Conservation (phyloP, 2,113 vertebrate species). For the Recurvirostra avosetta region DNA sequence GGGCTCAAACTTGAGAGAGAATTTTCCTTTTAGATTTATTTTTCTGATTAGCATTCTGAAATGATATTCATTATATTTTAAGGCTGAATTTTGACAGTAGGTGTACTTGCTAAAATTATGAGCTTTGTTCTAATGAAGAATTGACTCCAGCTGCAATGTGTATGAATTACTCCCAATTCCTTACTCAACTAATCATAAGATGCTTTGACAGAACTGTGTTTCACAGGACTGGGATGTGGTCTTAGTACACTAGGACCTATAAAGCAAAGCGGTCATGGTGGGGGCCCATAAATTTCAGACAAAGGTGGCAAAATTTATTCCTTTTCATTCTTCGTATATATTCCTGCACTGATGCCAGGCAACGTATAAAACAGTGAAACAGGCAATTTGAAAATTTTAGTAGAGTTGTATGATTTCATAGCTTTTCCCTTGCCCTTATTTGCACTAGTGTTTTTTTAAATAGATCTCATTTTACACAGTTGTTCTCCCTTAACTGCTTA, state of each 20-base stretch:
- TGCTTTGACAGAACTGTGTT: conserved; percentile 18
- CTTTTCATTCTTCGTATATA: background rate
- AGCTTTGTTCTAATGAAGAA: conserved; percentile 17
- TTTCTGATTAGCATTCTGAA: background rate
- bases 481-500: background rate
- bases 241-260: background rate
- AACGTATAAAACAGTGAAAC: conserved; percentile 6
- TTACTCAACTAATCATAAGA: background rate
- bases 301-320: conserved; percentile 22
- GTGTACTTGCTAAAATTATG: background rate
- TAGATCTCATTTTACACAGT: background rate
- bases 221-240: background rate
- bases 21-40: background rate
- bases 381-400: conserved; percentile 21
- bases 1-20: background rate
- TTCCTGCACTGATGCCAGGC: background rate
- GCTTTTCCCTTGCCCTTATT: background rate
- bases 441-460: background rate
- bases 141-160: background rate
- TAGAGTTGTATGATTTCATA: background rate
- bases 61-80: background rate
- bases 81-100: background rate
- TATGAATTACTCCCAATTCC: background rate
- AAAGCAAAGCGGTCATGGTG: background rate
- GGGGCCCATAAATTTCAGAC: background rate